phyloP scores from a whole-genome alignment of 2,888 invertebrate genomes.

The Tiliacea aurago region DNA sequence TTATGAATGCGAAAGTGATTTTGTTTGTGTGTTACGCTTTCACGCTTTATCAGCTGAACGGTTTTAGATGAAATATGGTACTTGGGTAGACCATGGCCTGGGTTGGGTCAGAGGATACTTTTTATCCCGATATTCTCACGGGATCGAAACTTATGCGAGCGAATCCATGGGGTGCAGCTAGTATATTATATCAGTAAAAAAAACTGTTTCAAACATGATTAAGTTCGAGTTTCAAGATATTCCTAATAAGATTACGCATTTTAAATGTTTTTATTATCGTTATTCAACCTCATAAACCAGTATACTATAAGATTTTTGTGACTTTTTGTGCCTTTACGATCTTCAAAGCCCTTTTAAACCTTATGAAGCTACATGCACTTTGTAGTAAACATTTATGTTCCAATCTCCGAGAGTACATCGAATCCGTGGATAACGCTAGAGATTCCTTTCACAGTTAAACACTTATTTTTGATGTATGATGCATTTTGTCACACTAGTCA shows the following conservation, averaged over 20 bases:
- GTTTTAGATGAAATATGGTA: no score
- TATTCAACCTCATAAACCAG: background rate
- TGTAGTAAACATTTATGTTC: constrained; percentile 46
- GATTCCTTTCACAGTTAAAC: constrained; percentile 13
- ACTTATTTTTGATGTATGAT: background rate
- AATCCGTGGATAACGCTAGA: background rate
- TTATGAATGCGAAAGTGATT: no score
- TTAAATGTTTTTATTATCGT: background rate
- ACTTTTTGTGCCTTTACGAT: constrained; percentile 29
- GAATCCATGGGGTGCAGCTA: no score
- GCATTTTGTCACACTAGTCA: background rate
- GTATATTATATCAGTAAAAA: no score
- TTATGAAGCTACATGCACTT: constrained; percentile 31
- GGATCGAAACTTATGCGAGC: no score
- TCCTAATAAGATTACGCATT: background rate
- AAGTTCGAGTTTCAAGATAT: background rate
- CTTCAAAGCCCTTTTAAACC: constrained; percentile 13
- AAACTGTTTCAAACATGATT: no score
- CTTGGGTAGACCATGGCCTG: no score
- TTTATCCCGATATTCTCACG: no score
- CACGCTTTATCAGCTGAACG: no score
- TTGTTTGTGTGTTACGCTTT: no score
- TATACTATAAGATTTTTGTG: background rate
- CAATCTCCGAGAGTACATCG: constrained; percentile 46
- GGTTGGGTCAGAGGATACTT: no score